Percentiles rank a stretch among this genome's conserved stretches.
Evolutionary conservation across 2,797 vertebrate genomes (phyloP).

Genomic region (Phylloscopus collybita): DNA sequence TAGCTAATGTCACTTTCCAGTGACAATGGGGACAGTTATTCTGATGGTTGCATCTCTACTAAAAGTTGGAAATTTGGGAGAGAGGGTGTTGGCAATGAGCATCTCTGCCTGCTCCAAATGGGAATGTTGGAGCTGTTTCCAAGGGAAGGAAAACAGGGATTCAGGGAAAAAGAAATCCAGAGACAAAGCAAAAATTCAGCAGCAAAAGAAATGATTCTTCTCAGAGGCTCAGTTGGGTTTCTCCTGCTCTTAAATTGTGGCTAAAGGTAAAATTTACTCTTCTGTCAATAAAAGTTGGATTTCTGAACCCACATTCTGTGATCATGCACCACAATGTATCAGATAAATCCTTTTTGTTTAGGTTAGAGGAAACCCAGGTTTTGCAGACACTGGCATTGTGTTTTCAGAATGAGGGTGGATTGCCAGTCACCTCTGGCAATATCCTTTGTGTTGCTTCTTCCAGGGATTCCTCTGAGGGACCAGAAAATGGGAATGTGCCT

Average conservation of each 20-base stretch:
- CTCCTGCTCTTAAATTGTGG: not conserved
- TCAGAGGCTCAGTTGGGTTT: slow-evolving; percentile 4
- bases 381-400: not conserved
- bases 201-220: slow-evolving; percentile 21
- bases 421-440: not conserved
- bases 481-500: not conserved
- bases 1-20: not conserved
- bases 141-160: not conserved
- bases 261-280: not conserved
- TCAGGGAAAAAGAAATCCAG: not conserved
- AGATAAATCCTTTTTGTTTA: not conserved
- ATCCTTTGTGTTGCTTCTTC: not conserved
- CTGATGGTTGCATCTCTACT: not conserved
- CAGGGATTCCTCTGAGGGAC: not conserved
- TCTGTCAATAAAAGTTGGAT: not conserved
- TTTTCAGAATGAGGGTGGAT: not conserved
- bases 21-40: not conserved
- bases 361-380: not conserved
- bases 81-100: not conserved
- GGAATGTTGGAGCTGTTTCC: not conserved
- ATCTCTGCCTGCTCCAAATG: not conserved
- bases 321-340: not conserved
- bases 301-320: not conserved
- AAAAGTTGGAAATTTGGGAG: slow-evolving; percentile 4
- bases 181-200: not conserved